A percentile compares a stretch with the other conserved stretches of the same genome.
These are phyloP conservation scores for Spermophilus dauricus DNA, from an alignment of 2,113 vertebrate genomes.

Conservation along the genomic window DNA sequence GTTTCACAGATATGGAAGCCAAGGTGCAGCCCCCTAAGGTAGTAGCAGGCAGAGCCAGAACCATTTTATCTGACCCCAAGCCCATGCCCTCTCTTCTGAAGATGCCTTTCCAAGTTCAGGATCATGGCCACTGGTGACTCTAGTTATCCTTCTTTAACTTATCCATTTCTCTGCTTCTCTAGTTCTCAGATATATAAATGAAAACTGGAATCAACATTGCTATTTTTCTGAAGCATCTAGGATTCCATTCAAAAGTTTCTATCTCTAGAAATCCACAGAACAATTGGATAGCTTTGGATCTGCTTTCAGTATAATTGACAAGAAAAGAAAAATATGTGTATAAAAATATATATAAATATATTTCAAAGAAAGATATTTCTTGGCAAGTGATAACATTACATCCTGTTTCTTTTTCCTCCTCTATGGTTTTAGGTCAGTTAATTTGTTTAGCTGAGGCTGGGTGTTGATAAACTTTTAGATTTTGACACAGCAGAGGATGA, in stretches of 20 bases:
- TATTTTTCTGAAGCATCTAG: slow-evolving; percentile 16
- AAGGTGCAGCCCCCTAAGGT: neutral
- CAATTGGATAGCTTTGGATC: neutral
- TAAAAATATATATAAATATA: neutral
- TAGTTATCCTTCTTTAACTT: neutral
- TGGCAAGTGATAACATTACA: neutral
- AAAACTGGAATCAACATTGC: slow-evolving; percentile 28
- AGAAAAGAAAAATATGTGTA: slow-evolving; percentile 18
- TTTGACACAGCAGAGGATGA: neutral
- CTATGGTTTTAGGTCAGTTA: neutral
- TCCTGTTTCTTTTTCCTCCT: neutral
- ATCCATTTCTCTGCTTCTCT: neutral
- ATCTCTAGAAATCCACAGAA: slow-evolving; percentile 24
- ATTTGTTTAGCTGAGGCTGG: neutral
- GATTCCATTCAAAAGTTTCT: slow-evolving; percentile 46
- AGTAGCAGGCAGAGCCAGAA: neutral
- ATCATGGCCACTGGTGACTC: neutral
- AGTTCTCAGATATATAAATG: slow-evolving; percentile 31
- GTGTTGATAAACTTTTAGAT: slow-evolving; percentile 29
- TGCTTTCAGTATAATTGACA: slow-evolving; percentile 4
- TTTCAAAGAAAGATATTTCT: neutral
- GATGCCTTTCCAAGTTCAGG: neutral
- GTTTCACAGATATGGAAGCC: neutral
- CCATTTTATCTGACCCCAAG: neutral
- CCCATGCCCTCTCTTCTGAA: neutral